phyloP scores from a whole-genome alignment of 1,140 invertebrate species.

The Lamellibrachia luymesi region DNA sequence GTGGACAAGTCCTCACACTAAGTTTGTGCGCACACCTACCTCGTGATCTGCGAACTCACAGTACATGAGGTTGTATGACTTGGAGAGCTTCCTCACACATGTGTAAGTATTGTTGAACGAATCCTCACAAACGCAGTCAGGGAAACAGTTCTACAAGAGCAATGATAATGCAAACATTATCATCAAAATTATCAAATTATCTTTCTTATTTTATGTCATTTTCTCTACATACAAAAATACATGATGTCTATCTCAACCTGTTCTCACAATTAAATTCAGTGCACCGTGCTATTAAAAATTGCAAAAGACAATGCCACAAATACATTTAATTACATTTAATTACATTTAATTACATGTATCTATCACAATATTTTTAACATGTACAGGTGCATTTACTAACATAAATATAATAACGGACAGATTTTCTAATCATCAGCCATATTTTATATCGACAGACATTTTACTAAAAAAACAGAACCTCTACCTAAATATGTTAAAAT shows the following conservation, averaged over 20 bases:
- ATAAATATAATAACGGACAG: no score
- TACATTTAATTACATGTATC: no score
- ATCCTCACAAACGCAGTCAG: conserved; percentile 80
- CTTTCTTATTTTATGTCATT: neutral
- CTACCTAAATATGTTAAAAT: no score
- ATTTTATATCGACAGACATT: no score
- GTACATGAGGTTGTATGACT: conserved; percentile 67
- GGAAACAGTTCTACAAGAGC: conserved; percentile 65
- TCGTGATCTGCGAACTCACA: conserved; percentile 73
- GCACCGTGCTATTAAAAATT: neutral
- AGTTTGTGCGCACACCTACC: conserved; percentile 57
- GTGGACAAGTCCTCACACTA: no score
- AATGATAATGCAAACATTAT: conserved; percentile 27
- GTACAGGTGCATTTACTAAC: no score
- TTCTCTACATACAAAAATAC: conserved; percentile 1
- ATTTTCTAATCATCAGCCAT: no score
- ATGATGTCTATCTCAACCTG: neutral
- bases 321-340: no score
- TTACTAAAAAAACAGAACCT: no score
- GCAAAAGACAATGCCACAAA: no score
- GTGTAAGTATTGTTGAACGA: conserved; percentile 78
- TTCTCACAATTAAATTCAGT: neutral
- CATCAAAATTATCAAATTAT: neutral
- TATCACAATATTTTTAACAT: no score
- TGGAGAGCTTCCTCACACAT: conserved; percentile 68